A percentile compares a stretch with the other conserved stretches of the same genome.
These are phyloP conservation scores for Heteromormyrus szaboi DNA, from an alignment of 2,797 vertebrate genomes.

Conservation along the genomic window DNA sequence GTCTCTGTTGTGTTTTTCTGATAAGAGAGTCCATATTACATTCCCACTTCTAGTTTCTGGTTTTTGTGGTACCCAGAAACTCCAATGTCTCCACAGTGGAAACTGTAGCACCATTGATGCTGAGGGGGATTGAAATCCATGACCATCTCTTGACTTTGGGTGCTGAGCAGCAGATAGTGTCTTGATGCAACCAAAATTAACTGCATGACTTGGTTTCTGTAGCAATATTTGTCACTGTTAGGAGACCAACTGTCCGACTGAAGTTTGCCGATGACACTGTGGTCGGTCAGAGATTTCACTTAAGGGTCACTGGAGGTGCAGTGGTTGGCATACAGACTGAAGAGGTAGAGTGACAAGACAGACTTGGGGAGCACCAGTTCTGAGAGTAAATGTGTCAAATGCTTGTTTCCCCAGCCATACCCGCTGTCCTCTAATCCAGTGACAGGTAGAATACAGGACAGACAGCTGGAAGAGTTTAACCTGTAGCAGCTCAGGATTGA, in stretches of 20 bases:
- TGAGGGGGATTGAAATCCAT: neutral
- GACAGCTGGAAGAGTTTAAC: neutral
- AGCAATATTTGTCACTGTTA: neutral
- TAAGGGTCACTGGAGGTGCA: neutral
- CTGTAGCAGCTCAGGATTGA: neutral
- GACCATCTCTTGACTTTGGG: neutral
- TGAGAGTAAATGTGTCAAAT: neutral
- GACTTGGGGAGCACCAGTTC: neutral
- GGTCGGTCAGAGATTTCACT: neutral
- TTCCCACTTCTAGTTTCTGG: neutral
- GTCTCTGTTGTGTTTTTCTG: neutral
- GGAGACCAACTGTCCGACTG: neutral
- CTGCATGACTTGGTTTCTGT: neutral
- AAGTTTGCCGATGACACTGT: no score
- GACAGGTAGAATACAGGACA: neutral
- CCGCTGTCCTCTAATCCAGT: neutral
- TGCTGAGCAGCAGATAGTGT: neutral
- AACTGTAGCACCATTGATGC: neutral
- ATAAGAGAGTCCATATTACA: neutral
- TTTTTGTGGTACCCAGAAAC: neutral
- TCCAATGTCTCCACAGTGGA: neutral
- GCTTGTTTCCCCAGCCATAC: neutral
- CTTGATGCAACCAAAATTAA: no score
- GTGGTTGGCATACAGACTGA: neutral
- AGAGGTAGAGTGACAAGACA: neutral